Percentiles rank a stretch among this genome's conserved stretches.
phyloP scores from a whole-genome alignment of 2,888 invertebrate species.

The Pandemis corylana region DNA sequence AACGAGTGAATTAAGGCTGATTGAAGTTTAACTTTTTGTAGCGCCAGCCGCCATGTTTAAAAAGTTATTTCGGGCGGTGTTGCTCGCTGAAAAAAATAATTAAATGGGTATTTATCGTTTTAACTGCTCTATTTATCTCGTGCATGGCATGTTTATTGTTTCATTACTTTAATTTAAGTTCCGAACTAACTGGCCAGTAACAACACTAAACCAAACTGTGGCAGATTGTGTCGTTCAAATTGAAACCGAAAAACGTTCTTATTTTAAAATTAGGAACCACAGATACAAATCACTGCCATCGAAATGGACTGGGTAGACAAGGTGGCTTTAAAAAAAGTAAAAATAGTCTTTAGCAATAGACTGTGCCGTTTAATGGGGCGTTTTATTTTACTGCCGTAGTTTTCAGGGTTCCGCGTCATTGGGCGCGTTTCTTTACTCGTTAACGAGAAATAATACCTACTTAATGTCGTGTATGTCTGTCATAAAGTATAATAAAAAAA shows the following conservation, averaged over 20 bases:
- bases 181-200: conserved; percentile 20
- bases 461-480: neutral
- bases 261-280: conserved; percentile 22
- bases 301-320: conserved; percentile 24
- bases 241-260: neutral
- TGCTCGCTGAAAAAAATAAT: conserved; percentile 36
- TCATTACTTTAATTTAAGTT: conserved; percentile 32
- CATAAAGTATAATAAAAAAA: neutral
- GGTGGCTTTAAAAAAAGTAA: conserved; percentile 36
- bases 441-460: conserved; percentile 16
- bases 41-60: conserved; percentile 33
- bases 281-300: conserved; percentile 33
- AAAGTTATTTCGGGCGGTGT: conserved; percentile 29
- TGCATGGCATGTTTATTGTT: conserved; percentile 27
- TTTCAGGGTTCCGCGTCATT: conserved; percentile 29
- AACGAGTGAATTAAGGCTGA: conserved; percentile 37
- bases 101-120: conserved; percentile 26
- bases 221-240: neutral
- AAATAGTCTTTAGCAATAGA: conserved; percentile 41
- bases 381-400: conserved; percentile 38
- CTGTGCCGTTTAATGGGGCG: conserved; percentile 41
- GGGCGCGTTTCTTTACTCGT: conserved; percentile 15
- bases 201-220: neutral
- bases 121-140: conserved; percentile 28
- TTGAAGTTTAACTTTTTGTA: conserved; percentile 37